Base-by-base conservation (phyloP, 2,797 vertebrate genomes). In the Arrhamphus sclerolepis region DNA sequence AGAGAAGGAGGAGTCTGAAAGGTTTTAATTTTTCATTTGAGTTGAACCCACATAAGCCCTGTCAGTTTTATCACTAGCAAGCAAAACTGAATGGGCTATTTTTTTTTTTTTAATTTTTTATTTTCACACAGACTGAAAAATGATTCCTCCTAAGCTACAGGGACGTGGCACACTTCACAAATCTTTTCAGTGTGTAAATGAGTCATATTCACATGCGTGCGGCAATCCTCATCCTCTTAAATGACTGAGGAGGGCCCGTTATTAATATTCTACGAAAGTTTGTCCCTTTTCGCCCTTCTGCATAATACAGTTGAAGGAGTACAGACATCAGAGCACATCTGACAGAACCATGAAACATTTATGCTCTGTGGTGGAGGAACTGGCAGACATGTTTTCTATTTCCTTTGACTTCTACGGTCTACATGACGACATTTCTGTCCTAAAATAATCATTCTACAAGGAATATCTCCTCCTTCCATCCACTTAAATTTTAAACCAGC, bases 291-390 rank as follows among this genome's bases (percentile, higher is more conserved):
- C 76, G 38, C 74, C 87, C 78, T 84, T 75, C 56, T 92, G 77
- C 92, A 92, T 92, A 90, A 91, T 90, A 87, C 60, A 92, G 87
- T 60, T 85, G 83, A 84, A 66, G 86, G 73, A 62, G 78, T 69
- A 78, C 88, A 87, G 84, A 87, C 85, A 84, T 89, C 80, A 89
- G 84, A 91, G 77, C 81, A 78, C 77, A 81, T 81, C 77, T 90
- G 89, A 90, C 87, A 89, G 79, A 77, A 58, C 70, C 66, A 90
- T 93, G 80, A 90, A 92, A 92, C 90, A 92, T 93, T 91, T 53
- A 93, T 87, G 62, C 64, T 28, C 43, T 58, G 80, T 76, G 71
- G 64, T 46, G 70, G 75, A 85, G 70, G 78, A 79, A 73, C 77
- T 83, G 78, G 56, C 71, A 75, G 75, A 62, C 40, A 48, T 64